phyloP scores from a whole-genome alignment of 2,888 invertebrate genomes.

The Melanotus villosus region DNA sequence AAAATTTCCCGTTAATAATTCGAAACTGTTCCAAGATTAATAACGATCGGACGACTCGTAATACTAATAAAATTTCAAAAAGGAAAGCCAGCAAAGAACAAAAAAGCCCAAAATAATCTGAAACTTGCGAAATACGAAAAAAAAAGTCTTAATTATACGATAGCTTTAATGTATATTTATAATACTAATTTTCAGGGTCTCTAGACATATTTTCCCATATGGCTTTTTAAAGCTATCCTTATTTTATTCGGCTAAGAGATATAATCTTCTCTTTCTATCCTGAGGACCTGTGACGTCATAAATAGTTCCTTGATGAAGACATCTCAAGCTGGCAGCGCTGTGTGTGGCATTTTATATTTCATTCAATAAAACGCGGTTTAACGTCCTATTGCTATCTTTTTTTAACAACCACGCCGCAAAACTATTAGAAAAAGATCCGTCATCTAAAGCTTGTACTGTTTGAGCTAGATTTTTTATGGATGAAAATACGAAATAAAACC shows the following conservation, averaged over 20 bases:
- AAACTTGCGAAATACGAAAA: slow-evolving; percentile 26
- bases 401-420: slow-evolving; percentile 8
- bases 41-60: too few relatives aligned
- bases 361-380: slow-evolving; percentile 57
- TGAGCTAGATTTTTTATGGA: slow-evolving; percentile 30
- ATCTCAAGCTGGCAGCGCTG: slow-evolving; percentile 67
- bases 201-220: slow-evolving; percentile 49
- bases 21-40: too few relatives aligned
- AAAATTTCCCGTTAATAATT: too few relatives aligned
- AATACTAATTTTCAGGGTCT: slow-evolving; percentile 53
- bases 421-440: slow-evolving; percentile 21
- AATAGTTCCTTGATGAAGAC: slow-evolving; percentile 69
- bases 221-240: slow-evolving; percentile 34
- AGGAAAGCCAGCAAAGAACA: not conserved
- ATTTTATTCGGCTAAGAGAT: slow-evolving; percentile 1
- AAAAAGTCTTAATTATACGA: slow-evolving; percentile 50
- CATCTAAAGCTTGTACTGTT: slow-evolving; percentile 7
- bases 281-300: slow-evolving; percentile 64
- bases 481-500: slow-evolving; percentile 31
- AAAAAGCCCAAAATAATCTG: slow-evolving; percentile 10
- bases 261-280: slow-evolving; percentile 46
- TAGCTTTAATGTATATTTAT: slow-evolving; percentile 52
- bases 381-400: slow-evolving; percentile 46
- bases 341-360: slow-evolving; percentile 67
- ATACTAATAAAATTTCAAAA: slow-evolving; percentile 21